phyloP scores from a whole-genome alignment of 1,140 invertebrate genomes.

The Linepithema humile region DNA sequence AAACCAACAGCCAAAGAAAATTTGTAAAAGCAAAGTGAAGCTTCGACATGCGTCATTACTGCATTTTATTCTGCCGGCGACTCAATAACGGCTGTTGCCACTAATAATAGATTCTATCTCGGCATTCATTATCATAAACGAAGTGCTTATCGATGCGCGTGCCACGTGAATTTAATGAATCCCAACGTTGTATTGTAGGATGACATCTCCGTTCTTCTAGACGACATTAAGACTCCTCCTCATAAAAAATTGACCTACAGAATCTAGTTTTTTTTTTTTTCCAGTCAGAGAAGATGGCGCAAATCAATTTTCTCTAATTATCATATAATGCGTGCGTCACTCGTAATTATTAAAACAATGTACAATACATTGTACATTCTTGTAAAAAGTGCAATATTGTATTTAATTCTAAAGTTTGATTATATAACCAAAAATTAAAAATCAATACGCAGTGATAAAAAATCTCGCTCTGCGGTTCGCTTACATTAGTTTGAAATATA shows the following conservation, averaged over 20 bases:
- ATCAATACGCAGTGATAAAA: too few relatives aligned
- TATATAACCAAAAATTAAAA: neutral
- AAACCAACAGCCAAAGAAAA: too few relatives aligned
- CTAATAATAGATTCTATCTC: constrained; percentile 46
- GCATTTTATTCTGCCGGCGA: too few relatives aligned
- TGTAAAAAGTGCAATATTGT: neutral
- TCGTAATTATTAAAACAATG: constrained; percentile 3
- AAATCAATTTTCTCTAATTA: constrained; percentile 45
- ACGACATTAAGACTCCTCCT: constrained; percentile 19
- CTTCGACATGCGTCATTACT: too few relatives aligned
- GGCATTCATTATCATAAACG: constrained; percentile 56
- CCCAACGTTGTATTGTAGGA: neutral
- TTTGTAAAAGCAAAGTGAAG: too few relatives aligned
- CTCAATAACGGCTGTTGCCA: neutral
- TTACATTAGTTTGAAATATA: neutral
- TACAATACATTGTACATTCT: neutral
- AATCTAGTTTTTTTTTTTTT: constrained; percentile 38
- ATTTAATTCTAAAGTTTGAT: neutral
- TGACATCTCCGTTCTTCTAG: constrained; percentile 15
- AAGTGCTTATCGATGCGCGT: constrained; percentile 38
- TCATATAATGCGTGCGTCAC: neutral
- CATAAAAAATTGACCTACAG: constrained; percentile 33
- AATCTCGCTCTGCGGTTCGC: too few relatives aligned
- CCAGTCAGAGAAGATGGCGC: constrained; percentile 29
- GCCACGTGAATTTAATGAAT: constrained; percentile 33